phyloP scores from a whole-genome alignment of 92 coral and sea anemone genomes.

The Virgularia gustaviana region DNA sequence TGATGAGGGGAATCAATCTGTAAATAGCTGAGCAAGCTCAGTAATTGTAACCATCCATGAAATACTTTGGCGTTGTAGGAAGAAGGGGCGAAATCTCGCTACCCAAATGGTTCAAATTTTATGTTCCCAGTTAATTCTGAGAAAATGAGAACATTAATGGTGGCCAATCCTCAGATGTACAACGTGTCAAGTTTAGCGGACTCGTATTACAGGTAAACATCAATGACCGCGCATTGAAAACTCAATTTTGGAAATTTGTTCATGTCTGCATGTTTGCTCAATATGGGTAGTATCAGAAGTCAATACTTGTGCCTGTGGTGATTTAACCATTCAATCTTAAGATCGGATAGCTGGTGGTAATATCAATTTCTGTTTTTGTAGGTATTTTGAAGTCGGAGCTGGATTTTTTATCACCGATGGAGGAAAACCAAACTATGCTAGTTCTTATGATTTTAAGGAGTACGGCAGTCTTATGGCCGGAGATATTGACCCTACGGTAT shows the following conservation, averaged over 20 bases:
- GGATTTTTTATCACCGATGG: constrained; percentile 74
- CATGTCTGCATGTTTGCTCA: too few relatives aligned
- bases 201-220: constrained; percentile 69
- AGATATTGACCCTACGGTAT: constrained; percentile 55
- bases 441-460: constrained; percentile 55
- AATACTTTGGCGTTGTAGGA: constrained; percentile 24
- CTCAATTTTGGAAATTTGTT: too few relatives aligned
- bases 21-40: too few relatives aligned
- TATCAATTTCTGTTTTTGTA: too few relatives aligned
- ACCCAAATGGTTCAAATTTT: constrained; percentile 71
- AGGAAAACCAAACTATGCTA: constrained; percentile 17
- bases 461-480: constrained; percentile 70
- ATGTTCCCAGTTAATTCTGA: constrained; percentile 60
- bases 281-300: too few relatives aligned
- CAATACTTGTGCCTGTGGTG: too few relatives aligned
- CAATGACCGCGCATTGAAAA: too few relatives aligned
- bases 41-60: background rate
- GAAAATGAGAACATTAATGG: constrained; percentile 66
- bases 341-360: too few relatives aligned
- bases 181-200: constrained; percentile 65
- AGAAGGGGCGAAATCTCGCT: constrained; percentile 59
- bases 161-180: constrained; percentile 55
- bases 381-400: constrained; percentile 80
- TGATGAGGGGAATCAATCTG: too few relatives aligned
- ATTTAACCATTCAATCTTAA: too few relatives aligned